Conservation (phyloP, 2,113 vertebrate species). For the Furnarius figulus region DNA sequence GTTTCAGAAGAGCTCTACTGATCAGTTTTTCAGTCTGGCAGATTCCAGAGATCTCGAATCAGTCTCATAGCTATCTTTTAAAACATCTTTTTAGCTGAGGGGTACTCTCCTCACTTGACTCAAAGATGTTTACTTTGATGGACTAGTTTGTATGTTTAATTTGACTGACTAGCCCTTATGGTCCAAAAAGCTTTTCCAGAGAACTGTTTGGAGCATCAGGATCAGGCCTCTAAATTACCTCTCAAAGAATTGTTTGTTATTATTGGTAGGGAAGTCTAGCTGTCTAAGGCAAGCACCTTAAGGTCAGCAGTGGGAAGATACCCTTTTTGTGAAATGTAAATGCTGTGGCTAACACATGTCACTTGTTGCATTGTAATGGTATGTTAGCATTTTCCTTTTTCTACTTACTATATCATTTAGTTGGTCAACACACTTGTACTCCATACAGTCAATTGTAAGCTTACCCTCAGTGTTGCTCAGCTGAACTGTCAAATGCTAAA, state of each 20-base stretch:
- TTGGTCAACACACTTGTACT: neutral
- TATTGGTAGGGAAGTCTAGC: neutral
- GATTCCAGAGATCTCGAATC: neutral
- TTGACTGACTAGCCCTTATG: neutral
- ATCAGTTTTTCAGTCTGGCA: neutral
- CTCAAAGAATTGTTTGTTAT: neutral
- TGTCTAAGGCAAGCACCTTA: neutral
- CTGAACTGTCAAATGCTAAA: neutral
- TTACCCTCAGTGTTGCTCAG: neutral
- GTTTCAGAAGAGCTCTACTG: neutral
- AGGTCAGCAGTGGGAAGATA: neutral
- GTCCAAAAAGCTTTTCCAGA: neutral
- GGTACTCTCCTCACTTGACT: neutral
- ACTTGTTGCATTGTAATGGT: neutral
- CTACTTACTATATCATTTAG: neutral
- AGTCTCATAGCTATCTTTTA: neutral
- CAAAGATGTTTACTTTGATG: neutral
- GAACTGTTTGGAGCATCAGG: neutral
- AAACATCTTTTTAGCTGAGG: neutral
- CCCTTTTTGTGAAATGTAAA: neutral
- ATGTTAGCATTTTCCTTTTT: neutral
- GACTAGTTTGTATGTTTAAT: neutral
- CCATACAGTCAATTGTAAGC: neutral
- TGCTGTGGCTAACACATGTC: neutral
- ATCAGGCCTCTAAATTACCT: neutral